These are phyloP conservation scores for Sternotherus odoratus DNA, from an alignment of 2,797 vertebrate genomes.

Conservation along the genomic window DNA sequence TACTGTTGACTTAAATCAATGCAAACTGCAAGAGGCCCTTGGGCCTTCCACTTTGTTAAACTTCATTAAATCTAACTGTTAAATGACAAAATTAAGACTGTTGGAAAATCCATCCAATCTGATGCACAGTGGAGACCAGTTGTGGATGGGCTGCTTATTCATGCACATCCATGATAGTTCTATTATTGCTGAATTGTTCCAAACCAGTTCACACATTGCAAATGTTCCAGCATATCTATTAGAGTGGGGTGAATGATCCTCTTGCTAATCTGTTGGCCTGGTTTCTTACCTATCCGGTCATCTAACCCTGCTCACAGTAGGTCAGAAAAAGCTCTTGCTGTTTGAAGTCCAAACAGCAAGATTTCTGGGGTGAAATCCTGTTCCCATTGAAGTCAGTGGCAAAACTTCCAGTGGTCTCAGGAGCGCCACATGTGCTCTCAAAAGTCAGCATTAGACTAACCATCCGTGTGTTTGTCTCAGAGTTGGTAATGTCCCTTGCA, in stretches of 20 bases:
- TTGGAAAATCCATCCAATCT: not conserved
- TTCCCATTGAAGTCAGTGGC: not conserved
- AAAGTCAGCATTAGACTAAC: not conserved
- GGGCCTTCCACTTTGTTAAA: not conserved
- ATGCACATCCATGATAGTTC: not conserved
- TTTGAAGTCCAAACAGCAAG: not conserved
- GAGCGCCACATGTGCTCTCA: not conserved
- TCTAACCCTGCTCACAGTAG: not conserved
- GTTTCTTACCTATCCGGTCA: not conserved
- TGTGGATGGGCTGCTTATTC: not conserved
- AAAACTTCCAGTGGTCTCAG: rapidly evolving
- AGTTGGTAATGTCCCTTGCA: not conserved
- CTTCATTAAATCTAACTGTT: not conserved
- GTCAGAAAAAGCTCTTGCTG: not conserved
- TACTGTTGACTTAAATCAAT: not conserved
- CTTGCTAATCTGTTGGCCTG: not conserved
- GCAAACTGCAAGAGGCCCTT: not conserved
- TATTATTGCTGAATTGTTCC: not conserved
- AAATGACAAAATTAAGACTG: not conserved
- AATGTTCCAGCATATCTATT: not conserved
- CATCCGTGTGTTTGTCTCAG: rapidly evolving
- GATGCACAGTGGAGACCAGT: not conserved
- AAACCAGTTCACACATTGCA: not conserved
- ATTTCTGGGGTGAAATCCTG: not conserved
- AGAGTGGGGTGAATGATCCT: not conserved